Evolutionary conservation across 2,797 vertebrate species (phyloP).

Genomic region (Gymnothorax javanicus): DNA sequence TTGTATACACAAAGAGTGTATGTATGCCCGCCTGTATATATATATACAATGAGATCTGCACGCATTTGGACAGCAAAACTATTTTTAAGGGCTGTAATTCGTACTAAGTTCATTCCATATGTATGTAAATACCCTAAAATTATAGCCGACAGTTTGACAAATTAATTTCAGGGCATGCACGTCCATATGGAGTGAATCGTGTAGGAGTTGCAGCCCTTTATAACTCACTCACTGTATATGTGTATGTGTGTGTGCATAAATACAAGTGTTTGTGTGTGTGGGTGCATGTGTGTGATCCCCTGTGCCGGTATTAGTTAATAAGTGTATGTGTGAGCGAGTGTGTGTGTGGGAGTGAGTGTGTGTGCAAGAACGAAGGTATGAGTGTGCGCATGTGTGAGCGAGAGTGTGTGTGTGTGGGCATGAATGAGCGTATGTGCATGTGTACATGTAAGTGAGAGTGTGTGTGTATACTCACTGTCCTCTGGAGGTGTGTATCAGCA

Average conservation of each 20-base stretch:
- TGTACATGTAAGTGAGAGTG: background rate
- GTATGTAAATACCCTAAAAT: too few species aligned
- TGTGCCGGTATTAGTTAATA: background rate
- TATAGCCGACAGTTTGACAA: too few species aligned
- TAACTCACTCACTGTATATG: background rate
- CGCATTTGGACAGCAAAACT: too few species aligned
- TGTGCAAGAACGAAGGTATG: background rate
- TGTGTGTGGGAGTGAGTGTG: background rate
- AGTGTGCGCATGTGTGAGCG: background rate
- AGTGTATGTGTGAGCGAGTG: background rate
- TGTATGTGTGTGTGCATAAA: background rate
- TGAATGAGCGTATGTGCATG: background rate
- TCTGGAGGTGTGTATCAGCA: constrained; percentile 83
- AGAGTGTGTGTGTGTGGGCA: background rate
- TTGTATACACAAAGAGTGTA: background rate
- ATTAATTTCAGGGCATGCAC: too few species aligned
- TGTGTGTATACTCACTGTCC: constrained; percentile 76
- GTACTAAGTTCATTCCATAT: too few species aligned
- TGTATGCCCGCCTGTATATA: background rate
- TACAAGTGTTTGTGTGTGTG: background rate
- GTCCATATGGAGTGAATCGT: too few species aligned
- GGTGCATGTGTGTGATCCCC: background rate
- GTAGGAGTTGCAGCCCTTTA: background rate
- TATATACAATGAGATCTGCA: background rate
- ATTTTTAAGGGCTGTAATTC: too few species aligned